Evolutionary conservation across 2,113 vertebrate species (phyloP), one percentile per base, ranked within the genome.

Genomic region (Cariama cristata): DNA sequence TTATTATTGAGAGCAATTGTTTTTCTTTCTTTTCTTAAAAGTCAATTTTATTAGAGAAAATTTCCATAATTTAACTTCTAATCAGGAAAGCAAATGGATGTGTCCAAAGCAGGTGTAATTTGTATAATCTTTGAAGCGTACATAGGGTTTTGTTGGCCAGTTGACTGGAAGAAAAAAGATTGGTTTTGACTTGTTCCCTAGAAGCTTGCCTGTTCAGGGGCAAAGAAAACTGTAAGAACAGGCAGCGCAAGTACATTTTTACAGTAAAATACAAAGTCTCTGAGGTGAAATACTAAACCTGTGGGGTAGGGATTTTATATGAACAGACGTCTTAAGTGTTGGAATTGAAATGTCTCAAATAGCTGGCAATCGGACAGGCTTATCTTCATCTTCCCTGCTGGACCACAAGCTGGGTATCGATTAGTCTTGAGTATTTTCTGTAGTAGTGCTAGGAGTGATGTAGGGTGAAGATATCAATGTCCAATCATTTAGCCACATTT

Each of bases 81-180:
- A 68, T 84, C 33, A 89, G 32, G 47, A 91, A 74, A 88, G 38
- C 20, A 74, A 80, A 92, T 81, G 55, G 52, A 47, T 89, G 32
- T 72, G 45, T 80, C 75, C 59, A 84, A 84, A 86, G n/a, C 94
- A 95, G 88, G 86, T 92, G 80, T 67, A 71, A 81, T 83, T 88
- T 59, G 15, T 63, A 17, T 44, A 55, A 49, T 74, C 82, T 86
- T 9, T 92, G 76, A 79, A 92, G 62, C 0, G 0, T 42, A 50
- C 20, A 10, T 21, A 38, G n/a, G 38, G 45, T n/a, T 81, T 88
- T 95, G 45, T 88, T 92, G 74, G 74, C 69, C 55, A 74, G 40
- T 17, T 49, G 63, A 94, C 74, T 82, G 63, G 63, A 80, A 94
- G 24, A 45, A 45, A 56, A 68, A 64, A 79, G 63, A 83, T 94